Percentiles rank a stretch among this genome's conserved stretches.
These are phyloP conservation scores for Agonopterix heracliana DNA, from an alignment of 2,888 invertebrate genomes.

Conservation along the genomic window DNA sequence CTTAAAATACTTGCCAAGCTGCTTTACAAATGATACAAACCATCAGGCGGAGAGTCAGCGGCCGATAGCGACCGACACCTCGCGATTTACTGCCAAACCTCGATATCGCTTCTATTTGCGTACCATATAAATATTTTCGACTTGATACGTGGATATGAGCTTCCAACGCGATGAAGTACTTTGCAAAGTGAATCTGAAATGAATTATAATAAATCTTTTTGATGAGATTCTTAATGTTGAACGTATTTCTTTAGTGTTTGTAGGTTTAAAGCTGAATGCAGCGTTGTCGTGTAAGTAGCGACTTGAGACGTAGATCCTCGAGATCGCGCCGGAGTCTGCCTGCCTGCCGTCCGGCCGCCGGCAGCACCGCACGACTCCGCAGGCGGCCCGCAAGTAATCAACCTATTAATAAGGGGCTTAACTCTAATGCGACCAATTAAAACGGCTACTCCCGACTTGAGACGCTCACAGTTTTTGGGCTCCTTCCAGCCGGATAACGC, in stretches of 20 bases:
- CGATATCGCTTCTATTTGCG: slow-evolving; percentile 62
- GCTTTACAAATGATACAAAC: slow-evolving; percentile 72
- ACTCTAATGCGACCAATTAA: slow-evolving; percentile 71
- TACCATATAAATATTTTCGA: slow-evolving; percentile 65
- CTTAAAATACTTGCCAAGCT: slow-evolving; percentile 63
- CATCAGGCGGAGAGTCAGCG: slow-evolving; percentile 65
- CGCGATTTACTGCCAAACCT: slow-evolving; percentile 58
- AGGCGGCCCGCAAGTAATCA: slow-evolving; percentile 62
- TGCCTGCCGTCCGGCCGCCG: not conserved
- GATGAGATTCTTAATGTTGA: slow-evolving; percentile 1
- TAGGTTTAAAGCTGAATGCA: slow-evolving; percentile 12
- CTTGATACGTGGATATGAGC: slow-evolving; percentile 56
- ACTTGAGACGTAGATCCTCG: slow-evolving; percentile 27
- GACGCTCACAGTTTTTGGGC: slow-evolving; percentile 70
- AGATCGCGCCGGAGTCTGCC: slow-evolving; percentile 9
- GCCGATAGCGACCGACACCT: slow-evolving; percentile 67
- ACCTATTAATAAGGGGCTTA: slow-evolving; percentile 73
- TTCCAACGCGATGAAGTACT: slow-evolving; percentile 55
- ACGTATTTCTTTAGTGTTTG: not conserved
- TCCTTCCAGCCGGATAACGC: slow-evolving; percentile 66
- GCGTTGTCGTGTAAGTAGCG: slow-evolving; percentile 40
- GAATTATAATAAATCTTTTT: slow-evolving; percentile 24
- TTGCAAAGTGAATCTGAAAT: slow-evolving; percentile 40
- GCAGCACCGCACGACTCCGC: not conserved
- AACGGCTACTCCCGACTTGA: slow-evolving; percentile 66